phyloP scores from a whole-genome alignment of 1,140 invertebrate species.

The Bilobella aurantiaca region DNA sequence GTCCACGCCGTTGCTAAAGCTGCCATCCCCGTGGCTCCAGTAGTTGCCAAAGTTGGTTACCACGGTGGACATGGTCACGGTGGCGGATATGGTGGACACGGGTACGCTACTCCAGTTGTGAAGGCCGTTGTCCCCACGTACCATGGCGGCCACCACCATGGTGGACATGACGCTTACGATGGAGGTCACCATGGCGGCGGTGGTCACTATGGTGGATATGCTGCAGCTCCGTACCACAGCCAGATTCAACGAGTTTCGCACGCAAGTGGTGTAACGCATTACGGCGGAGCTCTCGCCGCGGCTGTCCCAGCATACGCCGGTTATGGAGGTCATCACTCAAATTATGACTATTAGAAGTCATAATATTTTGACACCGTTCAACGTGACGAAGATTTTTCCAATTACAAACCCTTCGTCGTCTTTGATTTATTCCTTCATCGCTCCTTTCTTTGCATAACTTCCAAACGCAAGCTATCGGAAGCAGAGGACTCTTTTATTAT shows the following conservation, averaged over 20 bases:
- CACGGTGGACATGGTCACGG: not conserved
- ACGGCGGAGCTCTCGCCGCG: not conserved
- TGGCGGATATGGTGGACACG: not conserved
- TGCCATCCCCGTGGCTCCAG: not conserved
- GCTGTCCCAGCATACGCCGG: not conserved
- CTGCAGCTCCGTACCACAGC: not conserved
- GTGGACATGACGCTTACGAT: not conserved
- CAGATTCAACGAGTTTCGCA: not conserved
- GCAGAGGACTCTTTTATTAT: no score
- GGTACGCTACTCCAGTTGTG: not conserved
- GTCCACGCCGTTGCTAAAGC: not conserved
- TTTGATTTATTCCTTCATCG: no score
- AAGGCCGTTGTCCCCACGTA: not conserved
- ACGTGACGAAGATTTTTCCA: no score
- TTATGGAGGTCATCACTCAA: no score
- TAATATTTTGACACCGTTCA: no score
- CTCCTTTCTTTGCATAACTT: no score
- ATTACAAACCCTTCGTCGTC: no score
- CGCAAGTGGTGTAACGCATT: not conserved
- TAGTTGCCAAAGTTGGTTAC: not conserved
- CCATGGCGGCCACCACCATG: not conserved
- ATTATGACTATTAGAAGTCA: no score
- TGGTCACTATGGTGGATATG: not conserved
- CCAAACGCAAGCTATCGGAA: no score
- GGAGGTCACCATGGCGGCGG: not conserved